Percentiles rank a stretch among this genome's conserved stretches.
Evolutionary conservation across 2,888 invertebrate genomes (phyloP).

Genomic region (Lasiommata megera): DNA sequence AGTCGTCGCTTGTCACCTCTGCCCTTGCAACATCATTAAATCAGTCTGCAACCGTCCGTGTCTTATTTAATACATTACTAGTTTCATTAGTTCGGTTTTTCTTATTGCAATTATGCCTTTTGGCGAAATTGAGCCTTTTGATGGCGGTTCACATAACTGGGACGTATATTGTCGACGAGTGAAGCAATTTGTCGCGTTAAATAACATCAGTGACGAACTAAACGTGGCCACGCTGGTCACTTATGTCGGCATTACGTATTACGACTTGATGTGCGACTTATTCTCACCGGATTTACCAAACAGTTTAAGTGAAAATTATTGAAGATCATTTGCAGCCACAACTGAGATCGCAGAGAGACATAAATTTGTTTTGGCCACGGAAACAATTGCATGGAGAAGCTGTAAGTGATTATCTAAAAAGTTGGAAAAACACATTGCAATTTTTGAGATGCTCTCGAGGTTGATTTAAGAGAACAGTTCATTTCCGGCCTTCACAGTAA

Average conservation of each 20-base stretch:
- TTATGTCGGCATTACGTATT: no score
- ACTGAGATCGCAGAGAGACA: constrained; percentile 35
- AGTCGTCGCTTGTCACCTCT: no score
- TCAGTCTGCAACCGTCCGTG: no score
- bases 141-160: background rate
- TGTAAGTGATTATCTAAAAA: constrained; percentile 30
- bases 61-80: no score
- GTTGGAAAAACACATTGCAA: constrained; percentile 27
- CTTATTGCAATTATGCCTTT: background rate
- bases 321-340: constrained; percentile 15
- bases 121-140: background rate
- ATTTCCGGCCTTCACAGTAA: constrained; percentile 23
- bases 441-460: no score
- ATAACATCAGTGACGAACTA: background rate
- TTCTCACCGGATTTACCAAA: background rate
- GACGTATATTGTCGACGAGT: background rate
- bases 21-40: no score
- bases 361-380: constrained; percentile 32
- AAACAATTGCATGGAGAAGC: constrained; percentile 28
- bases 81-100: background rate
- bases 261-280: background rate
- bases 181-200: background rate
- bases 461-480: constrained; percentile 30
- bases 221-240: background rate
- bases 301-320: background rate